Conservation (phyloP, 2,888 invertebrate genomes). For the Nephrotoma flavescens region DNA sequence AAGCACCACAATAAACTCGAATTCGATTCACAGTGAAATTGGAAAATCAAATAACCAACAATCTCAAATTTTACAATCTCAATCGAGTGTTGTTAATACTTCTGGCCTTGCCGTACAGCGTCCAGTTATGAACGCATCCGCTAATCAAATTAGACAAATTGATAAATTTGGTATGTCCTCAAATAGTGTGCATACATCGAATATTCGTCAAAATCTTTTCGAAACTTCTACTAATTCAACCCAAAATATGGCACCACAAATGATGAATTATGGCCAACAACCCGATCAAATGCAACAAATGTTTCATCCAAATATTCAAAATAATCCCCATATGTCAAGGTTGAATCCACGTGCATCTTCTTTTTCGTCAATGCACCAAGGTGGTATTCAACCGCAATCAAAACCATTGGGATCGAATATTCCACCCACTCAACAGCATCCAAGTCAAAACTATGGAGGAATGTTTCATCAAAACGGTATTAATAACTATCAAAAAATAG, state of each 20-base stretch:
- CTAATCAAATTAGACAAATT: conserved; percentile 14
- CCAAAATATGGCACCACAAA: conserved; percentile 16
- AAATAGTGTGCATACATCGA: conserved; percentile 15
- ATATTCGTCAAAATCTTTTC: conserved; percentile 10
- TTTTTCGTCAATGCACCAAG: conserved; percentile 31
- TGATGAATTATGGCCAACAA: conserved; percentile 10
- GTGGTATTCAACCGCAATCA: conserved; percentile 3
- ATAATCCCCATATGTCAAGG: conserved; percentile 41
- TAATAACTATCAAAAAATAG: conserved; percentile 16
- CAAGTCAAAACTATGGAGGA: conserved; percentile 14
- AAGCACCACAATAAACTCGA: not conserved
- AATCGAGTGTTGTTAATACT: conserved; percentile 13
- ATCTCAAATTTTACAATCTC: conserved; percentile 3
- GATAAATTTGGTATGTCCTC: conserved; percentile 26
- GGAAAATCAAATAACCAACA: not conserved
- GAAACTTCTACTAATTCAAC: conserved; percentile 17
- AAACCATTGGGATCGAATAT: conserved; percentile 1
- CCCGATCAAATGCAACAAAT: conserved; percentile 14
- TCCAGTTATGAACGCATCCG: conserved; percentile 14
- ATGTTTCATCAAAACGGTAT: conserved; percentile 19
- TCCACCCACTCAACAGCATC: conserved; percentile 13
- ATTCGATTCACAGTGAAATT: not conserved
- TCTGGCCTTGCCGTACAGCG: conserved; percentile 27
- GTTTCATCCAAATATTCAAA: conserved; percentile 14
- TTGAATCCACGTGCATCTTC: conserved; percentile 71